A percentile compares a stretch with the other conserved stretches of the same genome.
phyloP scores from a whole-genome alignment of 2,797 vertebrate genomes.

The Mustela erminea region DNA sequence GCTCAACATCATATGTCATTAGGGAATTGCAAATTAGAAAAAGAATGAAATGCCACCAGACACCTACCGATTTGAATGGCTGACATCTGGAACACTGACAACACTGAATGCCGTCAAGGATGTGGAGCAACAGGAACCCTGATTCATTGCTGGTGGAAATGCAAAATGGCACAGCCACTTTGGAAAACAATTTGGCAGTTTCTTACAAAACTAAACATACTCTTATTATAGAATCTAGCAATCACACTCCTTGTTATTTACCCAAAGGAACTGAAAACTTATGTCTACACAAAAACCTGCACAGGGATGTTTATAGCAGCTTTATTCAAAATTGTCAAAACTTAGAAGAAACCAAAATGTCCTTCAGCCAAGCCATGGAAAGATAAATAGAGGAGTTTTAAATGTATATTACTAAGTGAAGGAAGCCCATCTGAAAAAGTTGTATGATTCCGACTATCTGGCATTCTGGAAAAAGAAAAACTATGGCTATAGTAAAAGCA shows the following conservation, averaged over 20 bases:
- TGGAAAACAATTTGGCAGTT: background rate
- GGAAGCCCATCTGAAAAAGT: background rate
- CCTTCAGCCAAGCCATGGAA: background rate
- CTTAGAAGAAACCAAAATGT: background rate
- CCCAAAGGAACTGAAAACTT: background rate
- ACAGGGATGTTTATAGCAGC: background rate
- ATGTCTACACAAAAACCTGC: background rate
- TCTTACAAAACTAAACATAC: background rate
- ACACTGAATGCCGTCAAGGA: background rate
- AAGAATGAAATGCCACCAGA: background rate
- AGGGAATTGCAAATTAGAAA: background rate
- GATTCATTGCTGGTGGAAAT: background rate
- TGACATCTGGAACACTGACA: background rate
- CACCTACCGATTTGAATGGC: background rate
- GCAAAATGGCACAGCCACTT: background rate
- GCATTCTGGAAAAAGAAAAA: background rate
- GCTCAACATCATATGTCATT: background rate
- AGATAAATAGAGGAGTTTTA: background rate
- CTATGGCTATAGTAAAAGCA: background rate
- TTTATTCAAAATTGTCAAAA: constrained; percentile 1
- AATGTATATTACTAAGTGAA: background rate
- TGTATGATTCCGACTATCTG: background rate
- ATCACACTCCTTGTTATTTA: background rate
- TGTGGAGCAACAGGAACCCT: background rate
- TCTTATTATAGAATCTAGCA: background rate